Evolutionary conservation across 2,797 vertebrate genomes (phyloP).

Genomic region (Phrynocephalus vlangalii): DNA sequence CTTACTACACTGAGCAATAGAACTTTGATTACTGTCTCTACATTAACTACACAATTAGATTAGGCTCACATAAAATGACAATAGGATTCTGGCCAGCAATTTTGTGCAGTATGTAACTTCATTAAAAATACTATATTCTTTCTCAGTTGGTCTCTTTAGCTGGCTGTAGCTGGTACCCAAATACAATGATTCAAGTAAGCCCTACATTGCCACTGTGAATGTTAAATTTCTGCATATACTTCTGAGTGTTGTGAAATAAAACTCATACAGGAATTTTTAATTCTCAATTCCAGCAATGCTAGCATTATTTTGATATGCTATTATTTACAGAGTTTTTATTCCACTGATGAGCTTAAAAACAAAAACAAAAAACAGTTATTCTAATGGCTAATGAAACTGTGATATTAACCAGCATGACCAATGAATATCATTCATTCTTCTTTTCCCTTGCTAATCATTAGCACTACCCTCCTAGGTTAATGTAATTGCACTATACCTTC

Average conservation of each 20-base stretch:
- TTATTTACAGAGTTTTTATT: not conserved
- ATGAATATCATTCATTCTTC: not conserved
- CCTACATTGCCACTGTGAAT: not conserved
- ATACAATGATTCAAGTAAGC: not conserved
- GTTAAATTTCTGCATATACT: not conserved
- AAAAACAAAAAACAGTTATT: not conserved
- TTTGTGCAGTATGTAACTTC: not conserved
- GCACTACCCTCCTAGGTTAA: not conserved
- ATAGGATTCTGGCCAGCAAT: not conserved
- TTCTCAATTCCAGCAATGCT: not conserved
- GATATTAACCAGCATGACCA: not conserved
- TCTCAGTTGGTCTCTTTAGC: not conserved
- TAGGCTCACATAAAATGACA: too few relatives aligned
- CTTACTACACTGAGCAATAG: too few relatives aligned
- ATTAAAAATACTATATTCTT: not conserved
- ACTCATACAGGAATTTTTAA: not conserved
- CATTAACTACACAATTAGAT: too few relatives aligned
- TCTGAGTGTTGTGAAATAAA: not conserved
- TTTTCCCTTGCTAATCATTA: not conserved
- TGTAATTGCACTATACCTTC: not conserved
- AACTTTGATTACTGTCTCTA: too few relatives aligned
- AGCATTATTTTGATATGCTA: too few relatives aligned
- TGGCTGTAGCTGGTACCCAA: not conserved
- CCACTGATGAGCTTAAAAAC: too few relatives aligned
- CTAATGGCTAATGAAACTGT: not conserved